A percentile compares a stretch with the other conserved stretches of the same genome.
These are phyloP conservation scores for Drosophila albomicans DNA, from an alignment of 1,140 invertebrate genomes.

Conservation along the genomic window DNA sequence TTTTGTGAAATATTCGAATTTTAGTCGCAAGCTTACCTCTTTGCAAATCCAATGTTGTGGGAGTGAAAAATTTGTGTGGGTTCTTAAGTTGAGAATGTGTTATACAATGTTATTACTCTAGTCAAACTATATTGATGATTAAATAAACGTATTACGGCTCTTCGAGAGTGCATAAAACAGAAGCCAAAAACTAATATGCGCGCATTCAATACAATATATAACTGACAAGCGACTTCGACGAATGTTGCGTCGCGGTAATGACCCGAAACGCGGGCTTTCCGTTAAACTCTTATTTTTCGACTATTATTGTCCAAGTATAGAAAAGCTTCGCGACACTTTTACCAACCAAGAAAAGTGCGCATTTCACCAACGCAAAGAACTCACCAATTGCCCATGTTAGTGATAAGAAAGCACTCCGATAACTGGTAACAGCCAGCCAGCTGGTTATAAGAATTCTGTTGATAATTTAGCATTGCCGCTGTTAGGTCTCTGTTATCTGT, in stretches of 20 bases:
- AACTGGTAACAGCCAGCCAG: slow-evolving; percentile 43
- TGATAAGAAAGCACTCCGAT: slow-evolving; percentile 62
- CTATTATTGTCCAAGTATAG: slow-evolving; percentile 61
- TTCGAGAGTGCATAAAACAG: slow-evolving; percentile 4
- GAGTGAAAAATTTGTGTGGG: neutral
- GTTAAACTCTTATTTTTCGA: slow-evolving; percentile 51
- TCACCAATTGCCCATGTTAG: slow-evolving; percentile 61
- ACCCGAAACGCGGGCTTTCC: slow-evolving; percentile 54
- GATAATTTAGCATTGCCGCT: neutral
- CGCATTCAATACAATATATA: slow-evolving; percentile 5
- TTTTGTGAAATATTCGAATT: neutral
- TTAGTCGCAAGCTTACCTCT: neutral
- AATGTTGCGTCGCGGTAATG: slow-evolving; percentile 21
- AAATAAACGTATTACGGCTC: neutral
- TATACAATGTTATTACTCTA: no score
- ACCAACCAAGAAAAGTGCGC: slow-evolving; percentile 1
- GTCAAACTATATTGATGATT: slow-evolving; percentile 21
- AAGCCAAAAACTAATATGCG: slow-evolving; percentile 27
- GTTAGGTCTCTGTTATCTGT: slow-evolving; percentile 27
- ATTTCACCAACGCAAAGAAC: slow-evolving; percentile 61
- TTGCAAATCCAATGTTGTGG: neutral
- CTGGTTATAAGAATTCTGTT: slow-evolving; percentile 17
- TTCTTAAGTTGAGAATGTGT: no score
- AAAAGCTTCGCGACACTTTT: slow-evolving; percentile 48
- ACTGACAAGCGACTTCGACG: neutral